Conservation (phyloP, 2,113 vertebrate species). For the Rissa tridactyla region DNA sequence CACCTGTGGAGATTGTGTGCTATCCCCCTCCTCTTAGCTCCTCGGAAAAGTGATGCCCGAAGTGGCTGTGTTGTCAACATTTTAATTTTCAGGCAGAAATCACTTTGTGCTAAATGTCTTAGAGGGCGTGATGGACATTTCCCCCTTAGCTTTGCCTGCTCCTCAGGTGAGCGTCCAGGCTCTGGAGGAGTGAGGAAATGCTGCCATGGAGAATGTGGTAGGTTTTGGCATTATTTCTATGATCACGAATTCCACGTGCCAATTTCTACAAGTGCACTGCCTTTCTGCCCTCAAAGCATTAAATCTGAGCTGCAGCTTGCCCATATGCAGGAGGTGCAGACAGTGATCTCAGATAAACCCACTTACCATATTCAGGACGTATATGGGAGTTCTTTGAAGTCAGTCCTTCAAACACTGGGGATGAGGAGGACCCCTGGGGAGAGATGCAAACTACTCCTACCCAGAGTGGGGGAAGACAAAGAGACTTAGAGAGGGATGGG, state of each 20-base stretch:
- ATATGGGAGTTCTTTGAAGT: not conserved
- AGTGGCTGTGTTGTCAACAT: not conserved
- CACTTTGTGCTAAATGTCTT: not conserved
- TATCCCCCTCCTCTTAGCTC: not conserved
- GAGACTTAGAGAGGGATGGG: not conserved
- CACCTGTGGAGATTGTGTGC: accelerated
- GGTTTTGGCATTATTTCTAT: not conserved
- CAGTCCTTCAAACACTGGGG: not conserved
- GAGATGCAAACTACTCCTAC: not conserved
- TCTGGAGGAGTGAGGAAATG: not conserved
- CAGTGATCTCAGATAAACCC: not conserved
- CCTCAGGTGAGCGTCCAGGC: accelerated
- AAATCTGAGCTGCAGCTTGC: not conserved
- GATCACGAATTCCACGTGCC: accelerated
- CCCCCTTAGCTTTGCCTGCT: not conserved
- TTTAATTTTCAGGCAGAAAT: not conserved
- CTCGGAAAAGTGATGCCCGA: not conserved
- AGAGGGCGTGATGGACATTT: not conserved
- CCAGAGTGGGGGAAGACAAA: not conserved
- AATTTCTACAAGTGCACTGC: not conserved
- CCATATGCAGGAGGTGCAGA: not conserved
- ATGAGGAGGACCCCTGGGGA: not conserved
- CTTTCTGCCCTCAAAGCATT: not conserved
- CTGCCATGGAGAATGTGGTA: not conserved
- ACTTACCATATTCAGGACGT: not conserved